Evolutionary conservation across 2,113 vertebrate genomes (phyloP).

Genomic region (Arothron firmamentum): DNA sequence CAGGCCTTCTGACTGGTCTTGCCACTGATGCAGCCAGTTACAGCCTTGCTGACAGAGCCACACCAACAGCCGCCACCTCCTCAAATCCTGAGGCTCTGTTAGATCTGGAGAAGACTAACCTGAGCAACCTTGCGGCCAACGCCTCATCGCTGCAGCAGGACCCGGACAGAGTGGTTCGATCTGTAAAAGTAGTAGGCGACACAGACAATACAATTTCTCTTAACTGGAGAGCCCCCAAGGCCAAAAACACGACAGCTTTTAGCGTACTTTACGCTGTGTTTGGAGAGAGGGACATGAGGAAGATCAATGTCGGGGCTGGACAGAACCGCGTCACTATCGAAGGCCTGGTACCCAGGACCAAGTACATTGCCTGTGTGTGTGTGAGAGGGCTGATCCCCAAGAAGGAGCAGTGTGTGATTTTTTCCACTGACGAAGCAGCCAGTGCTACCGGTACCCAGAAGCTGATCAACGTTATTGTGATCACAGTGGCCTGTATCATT

Average conservation of each 20-base stretch:
- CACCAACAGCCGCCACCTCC: constrained; percentile 53
- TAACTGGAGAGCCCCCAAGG: constrained; percentile 86
- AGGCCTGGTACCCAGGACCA: constrained; percentile 87
- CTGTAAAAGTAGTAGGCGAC: constrained; percentile 90
- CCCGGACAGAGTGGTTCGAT: constrained; percentile 77
- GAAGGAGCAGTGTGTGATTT: constrained; percentile 94
- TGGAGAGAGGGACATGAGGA: constrained; percentile 88
- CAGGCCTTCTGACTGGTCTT: constrained; percentile 31
- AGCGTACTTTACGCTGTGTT: constrained; percentile 89
- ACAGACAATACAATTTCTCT: constrained; percentile 87
- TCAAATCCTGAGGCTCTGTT: constrained; percentile 61
- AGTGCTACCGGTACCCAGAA: constrained; percentile 88
- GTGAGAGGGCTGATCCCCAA: constrained; percentile 84
- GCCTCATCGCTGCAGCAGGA: constrained; percentile 78
- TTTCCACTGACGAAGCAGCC: constrained; percentile 90
- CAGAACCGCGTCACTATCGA: constrained; percentile 84
- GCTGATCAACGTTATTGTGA: constrained; percentile 94
- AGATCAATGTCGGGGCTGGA: constrained; percentile 82
- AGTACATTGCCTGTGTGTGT: constrained; percentile 92
- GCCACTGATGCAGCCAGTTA: constrained; percentile 53
- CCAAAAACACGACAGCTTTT: constrained; percentile 83
- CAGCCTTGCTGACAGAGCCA: constrained; percentile 50
- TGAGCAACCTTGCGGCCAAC: constrained; percentile 79
- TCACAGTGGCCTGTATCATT: constrained; percentile 90
- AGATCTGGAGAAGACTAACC: constrained; percentile 73